These are phyloP conservation scores for Conopomorpha cramerella DNA, from an alignment of 1,140 invertebrate genomes.

Conservation along the genomic window DNA sequence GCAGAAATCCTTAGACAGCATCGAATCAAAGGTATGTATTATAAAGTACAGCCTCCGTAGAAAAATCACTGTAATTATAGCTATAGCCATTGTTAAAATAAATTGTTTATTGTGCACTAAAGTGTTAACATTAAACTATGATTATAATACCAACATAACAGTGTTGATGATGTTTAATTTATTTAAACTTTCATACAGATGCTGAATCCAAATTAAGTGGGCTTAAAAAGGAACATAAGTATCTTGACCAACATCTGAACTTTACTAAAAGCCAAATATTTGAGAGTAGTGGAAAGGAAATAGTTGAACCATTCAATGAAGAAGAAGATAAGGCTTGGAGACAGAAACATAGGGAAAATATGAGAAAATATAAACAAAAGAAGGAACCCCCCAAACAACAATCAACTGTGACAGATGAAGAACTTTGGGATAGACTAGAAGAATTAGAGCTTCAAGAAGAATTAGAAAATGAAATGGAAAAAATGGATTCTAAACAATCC, in stretches of 20 bases:
- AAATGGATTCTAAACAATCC: slow-evolving; percentile 6
- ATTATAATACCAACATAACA: no score
- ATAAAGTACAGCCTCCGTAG: no score
- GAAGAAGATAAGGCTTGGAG: slow-evolving; percentile 63
- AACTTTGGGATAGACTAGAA: slow-evolving; percentile 47
- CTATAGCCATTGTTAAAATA: no score
- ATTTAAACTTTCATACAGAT: slow-evolving; percentile 49
- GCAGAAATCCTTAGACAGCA: slow-evolving; percentile 65
- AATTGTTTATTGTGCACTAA: no score
- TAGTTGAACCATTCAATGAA: slow-evolving; percentile 64
- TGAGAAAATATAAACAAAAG: slow-evolving; percentile 31
- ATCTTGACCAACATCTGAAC: slow-evolving; percentile 52
- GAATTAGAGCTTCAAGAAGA: slow-evolving; percentile 57
- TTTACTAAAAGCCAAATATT: slow-evolving; percentile 45
- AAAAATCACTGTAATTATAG: no score
- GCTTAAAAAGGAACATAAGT: slow-evolving; percentile 56
- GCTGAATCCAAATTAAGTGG: slow-evolving; percentile 56
- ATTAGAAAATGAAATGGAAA: slow-evolving; percentile 30
- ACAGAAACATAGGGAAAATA: slow-evolving; percentile 33
- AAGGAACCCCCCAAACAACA: slow-evolving; percentile 15
- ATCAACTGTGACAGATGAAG: slow-evolving; percentile 29
- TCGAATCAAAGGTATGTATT: slow-evolving; percentile 67
- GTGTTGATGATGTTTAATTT: no score
- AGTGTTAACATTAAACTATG: no score
- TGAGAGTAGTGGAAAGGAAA: slow-evolving; percentile 52